These are phyloP conservation scores for Chondrosia reniformis DNA, from an alignment of 37 sponge, comb jelly and placozoan species.

Conservation along the genomic window DNA sequence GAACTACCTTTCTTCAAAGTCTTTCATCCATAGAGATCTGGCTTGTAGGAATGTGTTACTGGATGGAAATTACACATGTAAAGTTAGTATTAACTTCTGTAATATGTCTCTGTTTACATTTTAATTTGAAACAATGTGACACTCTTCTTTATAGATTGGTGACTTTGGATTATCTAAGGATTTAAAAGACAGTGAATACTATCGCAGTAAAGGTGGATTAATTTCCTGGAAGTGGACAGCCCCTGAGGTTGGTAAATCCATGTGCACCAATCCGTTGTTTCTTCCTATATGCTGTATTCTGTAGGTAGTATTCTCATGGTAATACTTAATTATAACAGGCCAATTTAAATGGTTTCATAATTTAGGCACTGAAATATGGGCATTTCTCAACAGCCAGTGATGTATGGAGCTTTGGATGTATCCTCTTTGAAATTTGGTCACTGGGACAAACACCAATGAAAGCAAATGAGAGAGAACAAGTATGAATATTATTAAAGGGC, in stretches of 20 bases:
- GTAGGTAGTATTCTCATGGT: not conserved
- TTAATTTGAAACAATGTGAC: too few relatives aligned
- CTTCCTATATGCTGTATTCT: too few relatives aligned
- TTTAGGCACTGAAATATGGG: slow-evolving; percentile 12
- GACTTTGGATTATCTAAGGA: slow-evolving; percentile 1
- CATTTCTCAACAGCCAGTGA: slow-evolving; percentile 13
- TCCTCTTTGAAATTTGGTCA: slow-evolving; percentile 17
- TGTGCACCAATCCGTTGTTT: too few relatives aligned
- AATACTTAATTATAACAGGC: too few relatives aligned
- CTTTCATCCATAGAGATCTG: slow-evolving; percentile 31
- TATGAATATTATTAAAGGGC: not conserved
- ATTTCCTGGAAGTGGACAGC: slow-evolving; percentile 24
- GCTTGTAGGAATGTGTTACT: slow-evolving; percentile 31
- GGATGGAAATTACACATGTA: not conserved
- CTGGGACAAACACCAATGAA: slow-evolving; percentile 11
- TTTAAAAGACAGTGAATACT: not conserved
- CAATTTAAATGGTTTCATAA: too few relatives aligned
- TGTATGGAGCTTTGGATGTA: slow-evolving; percentile 26
- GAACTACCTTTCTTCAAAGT: slow-evolving; percentile 21
- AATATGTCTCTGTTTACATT: not conserved
- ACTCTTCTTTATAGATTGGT: slow-evolving; percentile 2
- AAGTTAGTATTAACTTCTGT: not conserved
- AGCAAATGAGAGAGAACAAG: not conserved
- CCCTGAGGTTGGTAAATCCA: slow-evolving; percentile 6
- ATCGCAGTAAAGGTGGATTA: not conserved